These are phyloP conservation scores for Cyphomyrus discorhynchus DNA, from an alignment of 2,113 vertebrate species.

Conservation along the genomic window DNA sequence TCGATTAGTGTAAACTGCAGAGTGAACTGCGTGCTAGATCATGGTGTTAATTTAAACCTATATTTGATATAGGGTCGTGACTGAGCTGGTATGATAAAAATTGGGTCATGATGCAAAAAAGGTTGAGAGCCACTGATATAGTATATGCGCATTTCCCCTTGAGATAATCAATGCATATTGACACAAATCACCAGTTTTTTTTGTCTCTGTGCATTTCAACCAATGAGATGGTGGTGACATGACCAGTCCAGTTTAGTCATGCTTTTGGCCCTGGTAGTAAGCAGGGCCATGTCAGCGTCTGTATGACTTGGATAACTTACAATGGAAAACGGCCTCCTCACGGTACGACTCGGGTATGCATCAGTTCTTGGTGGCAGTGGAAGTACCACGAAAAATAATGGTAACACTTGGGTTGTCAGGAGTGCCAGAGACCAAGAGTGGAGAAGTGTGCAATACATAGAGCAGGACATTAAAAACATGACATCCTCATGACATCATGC, in stretches of 20 bases:
- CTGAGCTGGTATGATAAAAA: too few species aligned
- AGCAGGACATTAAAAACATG: neutral
- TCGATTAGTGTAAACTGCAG: too few species aligned
- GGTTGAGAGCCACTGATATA: neutral
- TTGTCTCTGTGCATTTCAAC: neutral
- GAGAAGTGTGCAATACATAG: neutral
- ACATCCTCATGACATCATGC: neutral
- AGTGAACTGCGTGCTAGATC: neutral
- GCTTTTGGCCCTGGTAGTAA: neutral
- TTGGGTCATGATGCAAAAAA: too few species aligned
- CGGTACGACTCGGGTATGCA: too few species aligned
- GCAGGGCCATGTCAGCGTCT: neutral
- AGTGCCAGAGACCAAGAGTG: neutral
- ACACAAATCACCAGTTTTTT: neutral
- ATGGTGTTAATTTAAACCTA: too few species aligned
- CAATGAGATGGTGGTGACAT: neutral
- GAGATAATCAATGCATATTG: neutral
- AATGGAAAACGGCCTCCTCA: neutral
- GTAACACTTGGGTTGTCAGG: neutral
- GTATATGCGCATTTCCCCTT: neutral
- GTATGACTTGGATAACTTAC: neutral
- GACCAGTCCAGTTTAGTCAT: neutral
- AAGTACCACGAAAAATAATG: neutral
- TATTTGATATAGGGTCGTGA: too few species aligned
- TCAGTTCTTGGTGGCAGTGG: neutral